These are phyloP conservation scores for Thelohanellus kitauei DNA, from an alignment of 30 jellyfish, hydroid and myxozoan species.

Conservation along the genomic window DNA sequence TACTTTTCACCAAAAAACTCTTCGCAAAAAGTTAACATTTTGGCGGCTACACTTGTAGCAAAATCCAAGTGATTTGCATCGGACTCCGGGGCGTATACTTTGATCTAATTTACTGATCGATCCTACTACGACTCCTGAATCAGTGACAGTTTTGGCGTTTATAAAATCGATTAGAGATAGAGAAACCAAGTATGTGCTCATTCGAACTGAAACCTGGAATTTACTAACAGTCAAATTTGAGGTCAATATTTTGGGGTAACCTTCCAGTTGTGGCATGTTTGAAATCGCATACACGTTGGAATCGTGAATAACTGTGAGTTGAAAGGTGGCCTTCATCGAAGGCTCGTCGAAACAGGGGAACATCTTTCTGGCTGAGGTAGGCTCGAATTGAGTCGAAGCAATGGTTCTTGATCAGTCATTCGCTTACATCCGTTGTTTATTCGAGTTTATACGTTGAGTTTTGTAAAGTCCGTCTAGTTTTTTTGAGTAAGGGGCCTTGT, in stretches of 20 bases:
- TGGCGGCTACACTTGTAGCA: constrained; percentile 37
- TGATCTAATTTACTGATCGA: constrained; percentile 15
- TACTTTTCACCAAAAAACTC: constrained; percentile 33
- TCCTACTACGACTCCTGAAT: constrained; percentile 37
- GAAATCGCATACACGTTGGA: constrained; percentile 29
- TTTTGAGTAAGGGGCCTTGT: constrained; percentile 18
- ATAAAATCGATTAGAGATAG: constrained; percentile 49
- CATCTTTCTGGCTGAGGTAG: constrained; percentile 75
- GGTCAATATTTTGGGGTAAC: constrained; percentile 4
- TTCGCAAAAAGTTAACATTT: constrained; percentile 37
- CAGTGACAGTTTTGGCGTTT: constrained; percentile 26
- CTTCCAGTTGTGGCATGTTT: constrained; percentile 56
- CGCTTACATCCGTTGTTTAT: constrained; percentile 28
- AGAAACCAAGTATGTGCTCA: constrained; percentile 80
- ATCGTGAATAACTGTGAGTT: constrained; percentile 21
- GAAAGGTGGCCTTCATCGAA: constrained; percentile 29
- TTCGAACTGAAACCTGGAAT: constrained; percentile 23
- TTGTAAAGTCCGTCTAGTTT: constrained; percentile 45
- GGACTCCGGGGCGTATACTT: constrained; percentile 48
- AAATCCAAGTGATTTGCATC: constrained; percentile 40
- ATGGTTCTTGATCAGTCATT: constrained; percentile 15
- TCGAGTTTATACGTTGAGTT: constrained; percentile 18
- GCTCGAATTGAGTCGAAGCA: constrained; percentile 79
- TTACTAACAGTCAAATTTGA: constrained; percentile 12
- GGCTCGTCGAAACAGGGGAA: constrained; percentile 94